Evolutionary conservation across 2,797 vertebrate species (phyloP).

Genomic region (Platalea minor): DNA sequence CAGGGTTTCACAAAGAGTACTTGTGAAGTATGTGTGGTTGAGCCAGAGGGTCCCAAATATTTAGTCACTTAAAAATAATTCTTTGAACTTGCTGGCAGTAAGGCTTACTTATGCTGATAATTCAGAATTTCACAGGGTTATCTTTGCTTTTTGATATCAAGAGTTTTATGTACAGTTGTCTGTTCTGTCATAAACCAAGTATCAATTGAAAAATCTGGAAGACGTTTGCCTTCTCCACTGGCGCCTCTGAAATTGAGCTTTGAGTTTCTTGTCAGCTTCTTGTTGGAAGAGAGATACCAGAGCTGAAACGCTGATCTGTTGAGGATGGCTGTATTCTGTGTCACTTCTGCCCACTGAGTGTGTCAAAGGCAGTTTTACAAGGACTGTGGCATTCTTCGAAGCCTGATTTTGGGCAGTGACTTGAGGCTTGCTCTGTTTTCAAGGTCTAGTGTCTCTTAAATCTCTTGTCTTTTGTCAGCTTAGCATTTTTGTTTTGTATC

Average conservation of each 20-base stretch:
- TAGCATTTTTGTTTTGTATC: background rate
- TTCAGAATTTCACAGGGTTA: background rate
- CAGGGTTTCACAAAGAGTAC: fast-evolving
- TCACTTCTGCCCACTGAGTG: background rate
- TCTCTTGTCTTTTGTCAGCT: background rate
- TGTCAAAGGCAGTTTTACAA: background rate
- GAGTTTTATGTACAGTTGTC: background rate
- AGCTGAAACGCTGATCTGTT: background rate
- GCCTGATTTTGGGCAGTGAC: background rate
- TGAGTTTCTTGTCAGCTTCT: background rate
- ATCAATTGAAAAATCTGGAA: background rate
- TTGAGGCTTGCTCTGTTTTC: background rate
- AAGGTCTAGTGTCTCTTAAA: background rate
- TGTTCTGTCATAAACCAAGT: background rate
- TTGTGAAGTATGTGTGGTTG: background rate
- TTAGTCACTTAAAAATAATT: background rate
- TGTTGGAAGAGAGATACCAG: background rate
- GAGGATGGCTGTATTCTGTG: background rate
- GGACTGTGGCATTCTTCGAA: background rate
- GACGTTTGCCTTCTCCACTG: background rate
- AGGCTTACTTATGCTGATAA: background rate
- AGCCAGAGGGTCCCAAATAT: background rate
- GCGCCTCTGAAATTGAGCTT: background rate
- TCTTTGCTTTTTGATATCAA: background rate
- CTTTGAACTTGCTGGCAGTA: background rate